Percentiles rank a stretch among this genome's conserved stretches.
Evolutionary conservation across 2,797 vertebrate species (phyloP).

Genomic region (Acomys russatus): DNA sequence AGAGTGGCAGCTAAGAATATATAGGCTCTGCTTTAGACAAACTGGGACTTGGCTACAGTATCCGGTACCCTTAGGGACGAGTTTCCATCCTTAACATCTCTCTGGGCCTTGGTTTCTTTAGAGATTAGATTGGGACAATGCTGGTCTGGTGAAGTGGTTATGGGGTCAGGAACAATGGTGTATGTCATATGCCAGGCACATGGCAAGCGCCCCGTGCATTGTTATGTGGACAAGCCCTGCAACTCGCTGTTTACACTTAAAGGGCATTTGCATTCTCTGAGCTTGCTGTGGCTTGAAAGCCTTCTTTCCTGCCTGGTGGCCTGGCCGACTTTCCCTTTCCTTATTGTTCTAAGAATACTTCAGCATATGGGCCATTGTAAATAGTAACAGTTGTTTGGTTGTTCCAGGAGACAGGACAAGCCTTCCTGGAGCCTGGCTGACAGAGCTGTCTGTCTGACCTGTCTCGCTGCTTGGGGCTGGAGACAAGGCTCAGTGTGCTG

Average conservation of each 20-base stretch:
- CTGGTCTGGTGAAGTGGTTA: neutral
- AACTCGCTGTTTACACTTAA: slow-evolving; percentile 71
- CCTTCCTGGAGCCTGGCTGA: slow-evolving; percentile 74
- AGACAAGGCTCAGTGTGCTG: slow-evolving; percentile 62
- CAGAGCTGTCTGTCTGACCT: slow-evolving; percentile 71
- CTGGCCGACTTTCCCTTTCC: slow-evolving; percentile 79
- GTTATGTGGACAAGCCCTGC: slow-evolving; percentile 24
- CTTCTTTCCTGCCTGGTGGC: slow-evolving; percentile 79
- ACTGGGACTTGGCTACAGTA: neutral
- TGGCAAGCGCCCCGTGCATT: slow-evolving; percentile 53
- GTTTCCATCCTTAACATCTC: neutral
- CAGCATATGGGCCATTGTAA: slow-evolving; percentile 76
- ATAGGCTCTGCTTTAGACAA: neutral
- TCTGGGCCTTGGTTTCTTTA: slow-evolving; percentile 36
- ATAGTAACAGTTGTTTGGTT: slow-evolving; percentile 81
- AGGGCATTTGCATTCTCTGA: slow-evolving; percentile 54
- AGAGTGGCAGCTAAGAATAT: neutral
- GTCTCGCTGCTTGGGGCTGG: slow-evolving; percentile 59
- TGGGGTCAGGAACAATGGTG: slow-evolving; percentile 50
- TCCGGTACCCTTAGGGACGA: neutral
- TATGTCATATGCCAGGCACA: slow-evolving; percentile 4
- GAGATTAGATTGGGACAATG: neutral
- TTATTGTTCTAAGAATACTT: slow-evolving; percentile 81
- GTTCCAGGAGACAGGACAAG: slow-evolving; percentile 64
- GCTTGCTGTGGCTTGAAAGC: slow-evolving; percentile 56